Conservation (phyloP, 2,888 invertebrate genomes). For the Enchytraeus crypticus region DNA sequence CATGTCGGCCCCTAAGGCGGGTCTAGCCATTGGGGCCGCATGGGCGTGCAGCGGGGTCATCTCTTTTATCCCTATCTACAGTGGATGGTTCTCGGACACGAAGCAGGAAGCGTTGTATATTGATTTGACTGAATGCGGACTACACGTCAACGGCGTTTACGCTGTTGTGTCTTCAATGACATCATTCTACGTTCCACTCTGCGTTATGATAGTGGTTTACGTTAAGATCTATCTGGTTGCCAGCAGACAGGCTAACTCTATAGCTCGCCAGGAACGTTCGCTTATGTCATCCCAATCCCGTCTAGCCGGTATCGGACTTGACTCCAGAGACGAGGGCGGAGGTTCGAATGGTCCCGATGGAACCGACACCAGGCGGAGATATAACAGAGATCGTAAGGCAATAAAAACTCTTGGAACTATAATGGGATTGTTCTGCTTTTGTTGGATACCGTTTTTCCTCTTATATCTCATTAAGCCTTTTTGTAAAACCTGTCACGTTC, state of each 20-base stretch:
- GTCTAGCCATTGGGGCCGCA: slow-evolving; percentile 31
- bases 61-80: slow-evolving; percentile 43
- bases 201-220: slow-evolving; percentile 41
- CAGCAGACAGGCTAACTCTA: slow-evolving; percentile 19
- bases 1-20: slow-evolving; percentile 32
- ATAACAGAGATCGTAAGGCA: slow-evolving; percentile 26
- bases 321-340: neutral
- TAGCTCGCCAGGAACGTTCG: too few species aligned
- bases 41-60: slow-evolving; percentile 40
- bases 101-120: neutral
- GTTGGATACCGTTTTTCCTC: slow-evolving; percentile 31
- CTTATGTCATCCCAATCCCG: too few species aligned
- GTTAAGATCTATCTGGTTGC: slow-evolving; percentile 38
- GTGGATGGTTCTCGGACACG: slow-evolving; percentile 27
- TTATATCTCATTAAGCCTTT: slow-evolving; percentile 30
- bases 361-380: neutral
- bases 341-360: neutral
- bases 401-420: slow-evolving; percentile 30
- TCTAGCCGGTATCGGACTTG: too few species aligned
- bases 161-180: slow-evolving; percentile 40
- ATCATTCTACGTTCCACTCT: slow-evolving; percentile 41
- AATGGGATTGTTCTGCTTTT: slow-evolving; percentile 29
- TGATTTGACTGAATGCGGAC: slow-evolving; percentile 19
- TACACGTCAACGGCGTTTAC: slow-evolving; percentile 37
- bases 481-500: slow-evolving; percentile 25